These are phyloP conservation scores for Pelodiscus sinensis DNA, from an alignment of 2,113 vertebrate genomes.

Conservation along the genomic window DNA sequence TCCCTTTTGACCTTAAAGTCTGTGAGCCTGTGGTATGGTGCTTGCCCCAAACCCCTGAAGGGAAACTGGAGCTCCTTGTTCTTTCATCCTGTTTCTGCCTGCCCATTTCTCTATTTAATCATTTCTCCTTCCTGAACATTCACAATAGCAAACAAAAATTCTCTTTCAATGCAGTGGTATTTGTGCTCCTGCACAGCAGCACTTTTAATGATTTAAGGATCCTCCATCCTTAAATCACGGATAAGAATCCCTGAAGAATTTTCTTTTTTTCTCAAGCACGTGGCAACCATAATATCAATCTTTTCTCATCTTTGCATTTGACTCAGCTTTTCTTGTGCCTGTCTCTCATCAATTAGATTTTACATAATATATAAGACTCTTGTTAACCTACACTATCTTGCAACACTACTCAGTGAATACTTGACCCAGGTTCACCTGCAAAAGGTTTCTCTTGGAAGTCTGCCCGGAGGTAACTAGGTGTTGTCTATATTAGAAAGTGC, in stretches of 20 bases:
- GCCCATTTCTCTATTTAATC: background rate
- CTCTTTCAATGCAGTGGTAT: background rate
- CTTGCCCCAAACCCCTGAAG: fast-evolving
- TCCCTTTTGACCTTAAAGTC: background rate
- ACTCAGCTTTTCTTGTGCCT: background rate
- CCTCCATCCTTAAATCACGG: background rate
- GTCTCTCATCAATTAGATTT: background rate
- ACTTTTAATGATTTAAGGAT: background rate
- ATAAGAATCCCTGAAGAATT: background rate
- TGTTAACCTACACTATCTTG: background rate
- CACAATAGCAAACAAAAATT: background rate
- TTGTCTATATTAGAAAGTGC: background rate
- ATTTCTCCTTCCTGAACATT: background rate
- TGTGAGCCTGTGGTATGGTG: background rate
- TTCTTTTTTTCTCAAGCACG: background rate
- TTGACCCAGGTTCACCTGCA: background rate
- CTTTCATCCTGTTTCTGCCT: background rate
- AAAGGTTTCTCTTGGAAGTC: background rate
- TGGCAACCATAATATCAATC: background rate
- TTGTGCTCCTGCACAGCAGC: background rate
- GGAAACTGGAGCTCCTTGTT: background rate
- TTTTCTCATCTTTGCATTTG: background rate
- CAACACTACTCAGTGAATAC: background rate
- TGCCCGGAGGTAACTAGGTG: background rate
- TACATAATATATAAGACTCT: background rate